phyloP scores from a whole-genome alignment of 1,140 invertebrate species.

The Penaeus chinensis region DNA sequence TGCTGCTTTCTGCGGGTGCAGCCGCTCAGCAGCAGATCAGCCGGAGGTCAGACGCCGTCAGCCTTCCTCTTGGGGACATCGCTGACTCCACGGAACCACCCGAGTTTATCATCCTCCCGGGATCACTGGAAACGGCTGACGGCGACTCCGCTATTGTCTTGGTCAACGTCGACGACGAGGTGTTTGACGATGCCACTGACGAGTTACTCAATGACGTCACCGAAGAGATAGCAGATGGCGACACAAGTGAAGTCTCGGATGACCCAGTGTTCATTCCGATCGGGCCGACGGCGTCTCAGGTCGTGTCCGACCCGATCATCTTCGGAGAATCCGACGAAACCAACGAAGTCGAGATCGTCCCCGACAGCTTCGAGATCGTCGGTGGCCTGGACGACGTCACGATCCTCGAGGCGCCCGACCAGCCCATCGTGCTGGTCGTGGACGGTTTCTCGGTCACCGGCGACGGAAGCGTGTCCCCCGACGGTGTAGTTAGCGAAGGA shows the following conservation, averaged over 20 bases:
- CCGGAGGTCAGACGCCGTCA: slow-evolving; percentile 4
- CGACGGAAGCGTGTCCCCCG: too few species aligned
- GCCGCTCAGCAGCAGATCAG: slow-evolving; percentile 20
- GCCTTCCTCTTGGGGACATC: slow-evolving; percentile 16
- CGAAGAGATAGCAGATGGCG: neutral
- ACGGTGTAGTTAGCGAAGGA: too few species aligned
- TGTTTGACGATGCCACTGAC: neutral
- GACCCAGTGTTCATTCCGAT: neutral
- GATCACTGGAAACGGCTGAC: neutral
- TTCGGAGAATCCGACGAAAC: neutral
- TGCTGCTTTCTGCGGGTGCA: slow-evolving; percentile 18
- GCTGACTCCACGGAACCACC: neutral
- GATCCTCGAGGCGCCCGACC: too few species aligned
- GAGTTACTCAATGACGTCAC: neutral
- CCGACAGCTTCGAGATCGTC: too few species aligned
- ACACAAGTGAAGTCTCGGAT: neutral
- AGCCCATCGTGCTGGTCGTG: too few species aligned
- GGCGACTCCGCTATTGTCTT: neutral
- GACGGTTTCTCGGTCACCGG: too few species aligned
- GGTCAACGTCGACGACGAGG: neutral
- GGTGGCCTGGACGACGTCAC: too few species aligned
- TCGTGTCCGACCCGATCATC: neutral
- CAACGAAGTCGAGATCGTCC: too few species aligned
- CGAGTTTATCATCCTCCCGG: neutral
- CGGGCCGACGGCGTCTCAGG: neutral